Evolutionary conservation across 2,888 invertebrate species (phyloP), one percentile per base, ranked within the genome.

Genomic region (Heliconius charithonia): DNA sequence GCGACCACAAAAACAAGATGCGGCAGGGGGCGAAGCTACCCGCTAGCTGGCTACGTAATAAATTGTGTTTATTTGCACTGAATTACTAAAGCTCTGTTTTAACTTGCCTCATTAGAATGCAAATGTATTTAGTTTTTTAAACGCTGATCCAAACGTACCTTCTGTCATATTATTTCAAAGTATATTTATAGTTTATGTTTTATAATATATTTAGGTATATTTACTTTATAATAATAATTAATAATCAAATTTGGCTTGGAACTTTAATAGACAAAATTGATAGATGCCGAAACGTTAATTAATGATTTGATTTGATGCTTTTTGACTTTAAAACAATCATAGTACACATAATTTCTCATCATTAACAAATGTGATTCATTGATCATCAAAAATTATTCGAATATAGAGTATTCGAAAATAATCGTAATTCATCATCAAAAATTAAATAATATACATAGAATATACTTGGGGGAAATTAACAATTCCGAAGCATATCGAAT

Each of bases 1-100:
- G 93, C 91, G 93, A 89, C 91, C 93, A 91, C 94, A 94, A 94
- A 94, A 95, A 94, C 94, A 93, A 91, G 92, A 90, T 90, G 90
- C 90, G 88, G 89, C 89, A 89, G 89, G 62, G 92, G 92, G 92
- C 91, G 92, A 78, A 92, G 89, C 87, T 87, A 86, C 85, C 81
- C 82, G 77, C 80, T 83, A 88, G 77, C 80, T 83, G 88, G 89
- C 90, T 89, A 78, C 87, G 87, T 89, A 89, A 78, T 83, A 80
- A 80, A 81, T 83, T 83, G 81, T 82, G 78, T 82, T 81, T 81
- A 79, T 79, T 82, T 80, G 78, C 87, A 85, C 88, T 77, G 80
- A 79, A 81, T 85, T 87, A 87, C 87, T 85, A 78, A 86, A 83
- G 83, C 85, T 81, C 84, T 89, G 88, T 88, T 81, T 81, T 77